phyloP scores from a whole-genome alignment of 2,888 invertebrate genomes.

The Augiades crinisus region DNA sequence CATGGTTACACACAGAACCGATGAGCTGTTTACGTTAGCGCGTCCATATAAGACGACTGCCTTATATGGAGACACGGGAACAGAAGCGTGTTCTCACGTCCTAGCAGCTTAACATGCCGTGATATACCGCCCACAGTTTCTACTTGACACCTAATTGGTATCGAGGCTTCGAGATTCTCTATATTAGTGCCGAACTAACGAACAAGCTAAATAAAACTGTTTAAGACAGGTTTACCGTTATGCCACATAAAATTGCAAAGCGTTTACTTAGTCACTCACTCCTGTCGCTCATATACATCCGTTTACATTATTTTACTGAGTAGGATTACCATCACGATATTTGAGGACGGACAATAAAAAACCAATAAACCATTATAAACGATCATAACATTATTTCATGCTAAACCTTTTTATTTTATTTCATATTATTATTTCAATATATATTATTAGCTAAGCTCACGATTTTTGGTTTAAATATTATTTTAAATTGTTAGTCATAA shows the following conservation, averaged over 20 bases:
- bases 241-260: not conserved
- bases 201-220: too few species aligned
- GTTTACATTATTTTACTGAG: not conserved
- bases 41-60: constrained; percentile 49
- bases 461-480: too few species aligned
- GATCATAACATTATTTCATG: too few species aligned
- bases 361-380: too few species aligned
- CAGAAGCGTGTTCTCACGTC: constrained; percentile 59
- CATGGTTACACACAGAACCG: constrained; percentile 19
- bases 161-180: not conserved
- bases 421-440: too few species aligned
- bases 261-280: not conserved
- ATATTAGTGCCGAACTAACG: not conserved
- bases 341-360: too few species aligned
- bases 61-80: constrained; percentile 54
- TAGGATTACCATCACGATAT: too few species aligned
- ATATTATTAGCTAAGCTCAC: too few species aligned
- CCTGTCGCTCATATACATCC: not conserved
- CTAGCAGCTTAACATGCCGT: constrained; percentile 26
- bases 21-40: constrained; percentile 42
- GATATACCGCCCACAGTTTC: constrained; percentile 13
- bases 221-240: not conserved
- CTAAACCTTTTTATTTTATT: too few species aligned
- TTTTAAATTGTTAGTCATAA: not conserved
- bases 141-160: constrained; percentile 19